Percentiles rank a stretch among this genome's conserved stretches.
phyloP scores from a whole-genome alignment of 2,888 invertebrate genomes.

The Caenorhabditis plicata region DNA sequence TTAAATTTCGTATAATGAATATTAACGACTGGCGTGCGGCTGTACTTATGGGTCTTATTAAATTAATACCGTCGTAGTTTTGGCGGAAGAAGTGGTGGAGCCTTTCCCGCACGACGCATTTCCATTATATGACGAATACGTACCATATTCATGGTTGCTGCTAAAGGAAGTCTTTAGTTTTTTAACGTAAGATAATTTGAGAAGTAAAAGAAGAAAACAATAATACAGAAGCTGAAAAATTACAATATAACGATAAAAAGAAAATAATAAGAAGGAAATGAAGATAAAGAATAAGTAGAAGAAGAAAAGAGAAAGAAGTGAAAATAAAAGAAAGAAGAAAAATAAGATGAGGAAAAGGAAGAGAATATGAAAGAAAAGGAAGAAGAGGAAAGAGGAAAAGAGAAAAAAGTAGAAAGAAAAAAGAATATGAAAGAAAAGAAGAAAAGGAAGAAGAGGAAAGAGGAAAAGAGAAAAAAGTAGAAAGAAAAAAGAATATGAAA shows the following conservation, averaged over 20 bases:
- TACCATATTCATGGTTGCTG: conserved; percentile 57
- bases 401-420: background rate
- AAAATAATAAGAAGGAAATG: background rate
- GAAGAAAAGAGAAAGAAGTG: background rate
- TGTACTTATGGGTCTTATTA: too few species aligned
- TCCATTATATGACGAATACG: conserved; percentile 56
- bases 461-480: background rate
- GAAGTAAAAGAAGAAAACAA: background rate
- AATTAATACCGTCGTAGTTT: conserved; percentile 41
- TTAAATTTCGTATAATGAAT: too few species aligned
- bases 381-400: conserved; percentile 2
- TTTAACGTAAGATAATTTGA: background rate
- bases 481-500: background rate
- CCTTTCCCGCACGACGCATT: conserved; percentile 49
- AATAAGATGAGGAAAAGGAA: background rate
- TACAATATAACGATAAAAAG: background rate
- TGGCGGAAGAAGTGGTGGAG: conserved; percentile 53
- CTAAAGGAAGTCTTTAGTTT: conserved; percentile 2
- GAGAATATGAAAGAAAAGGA: background rate
- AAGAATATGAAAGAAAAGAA: background rate
- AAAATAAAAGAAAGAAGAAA: conserved; percentile 1
- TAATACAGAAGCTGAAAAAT: background rate
- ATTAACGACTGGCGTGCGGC: too few species aligned
- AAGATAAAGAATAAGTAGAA: background rate
- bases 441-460: background rate